These are phyloP conservation scores for Phataginus tetradactyla DNA, from an alignment of 2,797 vertebrate genomes.

Conservation along the genomic window DNA sequence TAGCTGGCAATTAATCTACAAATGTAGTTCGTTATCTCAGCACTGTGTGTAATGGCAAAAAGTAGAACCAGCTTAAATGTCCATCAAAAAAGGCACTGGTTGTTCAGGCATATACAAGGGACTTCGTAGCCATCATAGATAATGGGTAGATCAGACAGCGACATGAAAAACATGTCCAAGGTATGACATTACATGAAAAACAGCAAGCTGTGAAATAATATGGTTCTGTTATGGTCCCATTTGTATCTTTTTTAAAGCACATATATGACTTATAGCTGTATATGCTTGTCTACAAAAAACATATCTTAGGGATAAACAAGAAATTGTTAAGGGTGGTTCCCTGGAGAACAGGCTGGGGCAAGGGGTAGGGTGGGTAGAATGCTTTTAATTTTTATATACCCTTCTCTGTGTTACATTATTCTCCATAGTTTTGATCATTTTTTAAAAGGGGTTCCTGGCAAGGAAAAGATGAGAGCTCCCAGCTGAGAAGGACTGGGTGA, in stretches of 20 bases:
- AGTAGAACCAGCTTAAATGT: background rate
- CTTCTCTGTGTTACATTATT: background rate
- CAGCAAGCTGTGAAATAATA: background rate
- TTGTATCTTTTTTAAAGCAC: background rate
- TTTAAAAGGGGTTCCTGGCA: background rate
- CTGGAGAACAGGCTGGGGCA: background rate
- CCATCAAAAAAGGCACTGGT: background rate
- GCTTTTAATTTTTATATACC: background rate
- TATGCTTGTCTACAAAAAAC: background rate
- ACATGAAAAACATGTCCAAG: background rate
- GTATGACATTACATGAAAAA: background rate
- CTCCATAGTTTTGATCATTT: background rate
- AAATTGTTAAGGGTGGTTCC: background rate
- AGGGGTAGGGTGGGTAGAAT: background rate
- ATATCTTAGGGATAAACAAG: background rate
- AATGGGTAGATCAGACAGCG: background rate
- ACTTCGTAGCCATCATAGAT: background rate
- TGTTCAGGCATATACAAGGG: background rate
- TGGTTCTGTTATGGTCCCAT: background rate
- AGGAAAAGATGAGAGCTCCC: background rate
- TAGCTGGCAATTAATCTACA: background rate
- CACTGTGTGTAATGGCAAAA: background rate
- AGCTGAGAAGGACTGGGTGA: background rate
- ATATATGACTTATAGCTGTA: background rate
- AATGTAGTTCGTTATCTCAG: background rate